Conservation (phyloP, 2,113 vertebrate genomes). For the Clupea harengus region DNA sequence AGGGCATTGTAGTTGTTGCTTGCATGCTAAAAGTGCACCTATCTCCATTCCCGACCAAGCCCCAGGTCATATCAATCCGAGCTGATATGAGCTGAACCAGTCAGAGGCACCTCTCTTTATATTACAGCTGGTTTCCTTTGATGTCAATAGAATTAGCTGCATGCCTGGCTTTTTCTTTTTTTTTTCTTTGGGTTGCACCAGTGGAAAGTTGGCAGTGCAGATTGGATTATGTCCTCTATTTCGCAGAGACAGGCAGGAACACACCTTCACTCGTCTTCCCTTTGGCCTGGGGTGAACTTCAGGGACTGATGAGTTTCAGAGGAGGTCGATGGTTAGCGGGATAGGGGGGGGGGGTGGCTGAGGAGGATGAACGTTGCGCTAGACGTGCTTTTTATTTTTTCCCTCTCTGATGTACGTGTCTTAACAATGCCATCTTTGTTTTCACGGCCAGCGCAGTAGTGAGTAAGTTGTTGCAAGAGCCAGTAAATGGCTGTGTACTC, state of each 20-base stretch:
- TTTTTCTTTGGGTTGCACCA: background rate
- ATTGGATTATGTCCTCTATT: conserved; percentile 21
- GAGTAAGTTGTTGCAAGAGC: background rate
- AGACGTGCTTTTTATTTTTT: background rate
- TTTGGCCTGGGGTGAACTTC: conserved; percentile 9
- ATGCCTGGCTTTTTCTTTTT: background rate
- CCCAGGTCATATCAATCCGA: too few relatives aligned
- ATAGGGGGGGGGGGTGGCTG: background rate
- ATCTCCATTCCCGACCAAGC: background rate
- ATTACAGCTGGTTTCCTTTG: background rate
- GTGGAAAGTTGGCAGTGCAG: conserved; percentile 30
- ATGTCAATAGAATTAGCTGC: conserved; percentile 7
- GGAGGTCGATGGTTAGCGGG: background rate
- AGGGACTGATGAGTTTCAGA: background rate
- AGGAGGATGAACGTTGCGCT: background rate
- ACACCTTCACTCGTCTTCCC: conserved; percentile 31
- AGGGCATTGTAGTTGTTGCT: background rate
- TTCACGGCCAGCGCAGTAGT: background rate
- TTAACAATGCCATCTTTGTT: conserved; percentile 3
- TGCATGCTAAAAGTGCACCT: background rate
- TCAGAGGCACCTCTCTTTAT: background rate
- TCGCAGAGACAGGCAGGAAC: background rate
- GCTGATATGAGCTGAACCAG: background rate
- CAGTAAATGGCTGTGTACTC: background rate
- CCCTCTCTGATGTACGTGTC: background rate